These are phyloP conservation scores for Aphidoletes aphidimyza DNA, from an alignment of 2,888 invertebrate genomes.

Conservation along the genomic window DNA sequence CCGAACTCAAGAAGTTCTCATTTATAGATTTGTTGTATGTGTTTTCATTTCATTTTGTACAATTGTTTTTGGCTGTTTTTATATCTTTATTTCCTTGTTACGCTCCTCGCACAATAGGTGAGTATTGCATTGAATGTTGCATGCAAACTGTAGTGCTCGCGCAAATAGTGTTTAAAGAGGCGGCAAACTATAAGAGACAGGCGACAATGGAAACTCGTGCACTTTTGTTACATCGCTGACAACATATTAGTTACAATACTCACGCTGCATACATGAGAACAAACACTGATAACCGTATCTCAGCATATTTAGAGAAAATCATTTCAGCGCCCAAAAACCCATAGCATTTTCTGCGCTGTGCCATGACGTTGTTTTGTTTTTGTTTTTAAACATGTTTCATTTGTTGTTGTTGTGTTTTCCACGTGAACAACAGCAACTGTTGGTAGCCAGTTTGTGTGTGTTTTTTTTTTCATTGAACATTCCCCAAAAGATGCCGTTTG, in stretches of 20 bases:
- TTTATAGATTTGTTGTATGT: too few relatives aligned
- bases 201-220: conserved; percentile 45
- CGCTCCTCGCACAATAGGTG: background rate
- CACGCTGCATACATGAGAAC: background rate
- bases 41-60: background rate
- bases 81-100: background rate
- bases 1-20: background rate
- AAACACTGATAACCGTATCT: conserved; percentile 15
- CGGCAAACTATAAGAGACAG: conserved; percentile 44
- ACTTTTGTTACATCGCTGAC: conserved; percentile 39
- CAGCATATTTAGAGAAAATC: background rate
- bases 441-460: too few relatives aligned
- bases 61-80: background rate
- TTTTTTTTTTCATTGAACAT: too few relatives aligned
- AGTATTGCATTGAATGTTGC: background rate
- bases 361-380: background rate
- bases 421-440: too few relatives aligned
- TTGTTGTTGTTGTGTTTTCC: too few relatives aligned
- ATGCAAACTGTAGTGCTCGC: background rate
- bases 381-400: too few relatives aligned
- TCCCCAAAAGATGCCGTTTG: too few relatives aligned
- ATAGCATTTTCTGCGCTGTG: background rate
- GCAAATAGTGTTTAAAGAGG: background rate
- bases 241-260: conserved; percentile 27
- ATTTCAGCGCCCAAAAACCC: too few relatives aligned